Evolutionary conservation across 1,140 invertebrate species (phyloP).

Genomic region (Drosophila quadrilineata): DNA sequence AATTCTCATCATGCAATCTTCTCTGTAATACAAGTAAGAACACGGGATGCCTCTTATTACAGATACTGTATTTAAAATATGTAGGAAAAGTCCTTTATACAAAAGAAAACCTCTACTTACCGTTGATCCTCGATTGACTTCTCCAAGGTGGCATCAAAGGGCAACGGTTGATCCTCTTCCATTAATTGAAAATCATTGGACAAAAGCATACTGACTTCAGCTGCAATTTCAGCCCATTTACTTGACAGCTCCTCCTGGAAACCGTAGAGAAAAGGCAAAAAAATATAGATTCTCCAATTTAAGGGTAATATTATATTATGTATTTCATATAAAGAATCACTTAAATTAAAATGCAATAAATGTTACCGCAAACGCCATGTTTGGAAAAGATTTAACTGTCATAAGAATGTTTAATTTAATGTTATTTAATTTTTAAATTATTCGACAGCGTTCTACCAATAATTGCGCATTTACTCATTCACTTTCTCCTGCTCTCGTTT

Average conservation of each 20-base stretch:
- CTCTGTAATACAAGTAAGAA: conserved; percentile 85
- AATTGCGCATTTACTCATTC: conserved; percentile 11
- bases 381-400: conserved; percentile 33
- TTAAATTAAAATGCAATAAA: conserved; percentile 10
- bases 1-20: conserved; percentile 92
- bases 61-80: no score
- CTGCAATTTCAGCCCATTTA: conserved; percentile 88
- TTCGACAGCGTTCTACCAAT: not conserved
- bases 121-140: conserved; percentile 93
- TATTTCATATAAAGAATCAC: not conserved
- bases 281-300: not conserved
- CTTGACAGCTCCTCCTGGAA: conserved; percentile 82
- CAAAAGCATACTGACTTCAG: conserved; percentile 88
- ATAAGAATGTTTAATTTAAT: conserved; percentile 24
- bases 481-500: not conserved
- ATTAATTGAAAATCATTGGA: conserved; percentile 82
- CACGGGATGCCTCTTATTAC: no score
- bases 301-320: not conserved
- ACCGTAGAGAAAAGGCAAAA: conserved; percentile 4
- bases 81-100: no score
- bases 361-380: conserved; percentile 14
- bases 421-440: not conserved
- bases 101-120: conserved; percentile 83
- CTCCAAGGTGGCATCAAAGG: conserved; percentile 94
- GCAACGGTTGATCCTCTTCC: conserved; percentile 84